A percentile compares a stretch with the other conserved stretches of the same genome.
Evolutionary conservation across 2,113 vertebrate genomes (phyloP).

Genomic region (Balaenoptera acutorostrata): DNA sequence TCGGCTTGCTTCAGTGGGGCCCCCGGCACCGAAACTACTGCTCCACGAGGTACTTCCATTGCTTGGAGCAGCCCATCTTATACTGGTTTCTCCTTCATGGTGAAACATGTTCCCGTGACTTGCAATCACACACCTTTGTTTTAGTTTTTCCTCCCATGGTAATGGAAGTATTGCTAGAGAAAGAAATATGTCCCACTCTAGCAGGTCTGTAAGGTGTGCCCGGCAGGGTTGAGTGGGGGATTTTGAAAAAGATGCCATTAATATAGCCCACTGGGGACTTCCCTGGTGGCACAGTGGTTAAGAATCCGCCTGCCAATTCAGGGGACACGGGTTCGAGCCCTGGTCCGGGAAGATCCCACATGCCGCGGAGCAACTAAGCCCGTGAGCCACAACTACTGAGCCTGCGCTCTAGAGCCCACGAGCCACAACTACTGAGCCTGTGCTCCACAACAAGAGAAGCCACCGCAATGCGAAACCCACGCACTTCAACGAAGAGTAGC

Average conservation of each 20-base stretch:
- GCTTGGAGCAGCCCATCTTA: background rate
- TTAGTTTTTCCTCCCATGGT: background rate
- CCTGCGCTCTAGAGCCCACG: no score
- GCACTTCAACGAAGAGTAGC: no score
- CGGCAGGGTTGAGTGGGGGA: background rate
- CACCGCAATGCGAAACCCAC: no score
- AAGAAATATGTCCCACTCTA: background rate
- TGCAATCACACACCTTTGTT: background rate
- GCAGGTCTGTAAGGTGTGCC: background rate
- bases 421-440: no score
- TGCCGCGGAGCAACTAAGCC: no score
- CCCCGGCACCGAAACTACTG: background rate
- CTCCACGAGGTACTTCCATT: background rate
- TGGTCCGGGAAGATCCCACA: no score
- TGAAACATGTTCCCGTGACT: background rate
- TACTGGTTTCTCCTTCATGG: background rate
- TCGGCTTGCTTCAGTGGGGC: background rate
- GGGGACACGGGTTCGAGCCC: no score
- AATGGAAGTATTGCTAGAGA: background rate
- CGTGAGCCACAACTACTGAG: no score
- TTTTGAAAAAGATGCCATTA: background rate
- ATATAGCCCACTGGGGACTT: no score
- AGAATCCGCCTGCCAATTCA: no score
- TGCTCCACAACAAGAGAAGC: no score
- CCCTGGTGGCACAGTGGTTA: no score